phyloP scores from a whole-genome alignment of 2,888 invertebrate genomes.

The Ceraclea dissimilis region DNA sequence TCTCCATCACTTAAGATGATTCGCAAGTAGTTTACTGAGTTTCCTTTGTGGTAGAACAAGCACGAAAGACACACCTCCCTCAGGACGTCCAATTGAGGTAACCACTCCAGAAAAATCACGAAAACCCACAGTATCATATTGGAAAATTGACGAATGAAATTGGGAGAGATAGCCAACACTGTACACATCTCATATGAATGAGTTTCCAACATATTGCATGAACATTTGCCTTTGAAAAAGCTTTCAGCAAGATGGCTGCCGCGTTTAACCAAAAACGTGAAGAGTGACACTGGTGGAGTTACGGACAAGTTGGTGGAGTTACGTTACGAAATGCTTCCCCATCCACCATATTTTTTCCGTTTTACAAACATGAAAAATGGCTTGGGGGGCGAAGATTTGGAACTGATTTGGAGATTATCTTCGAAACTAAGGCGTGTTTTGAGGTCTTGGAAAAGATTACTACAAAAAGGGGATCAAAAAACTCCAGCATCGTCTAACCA shows the following conservation, averaged over 20 bases:
- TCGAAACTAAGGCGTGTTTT: background rate
- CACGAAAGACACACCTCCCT: background rate
- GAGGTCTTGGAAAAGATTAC: background rate
- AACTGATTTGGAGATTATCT: background rate
- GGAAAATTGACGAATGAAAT: background rate
- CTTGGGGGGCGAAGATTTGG: background rate
- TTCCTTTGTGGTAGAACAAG: background rate
- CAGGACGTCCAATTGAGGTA: conserved; percentile 2
- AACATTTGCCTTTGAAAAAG: background rate
- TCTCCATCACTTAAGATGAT: background rate
- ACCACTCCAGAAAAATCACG: background rate
- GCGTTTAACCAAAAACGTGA: background rate
- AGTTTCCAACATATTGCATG: background rate
- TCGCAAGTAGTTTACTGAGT: background rate
- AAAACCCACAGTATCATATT: background rate
- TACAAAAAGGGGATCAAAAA: no score
- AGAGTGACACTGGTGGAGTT: background rate
- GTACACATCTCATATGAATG: background rate
- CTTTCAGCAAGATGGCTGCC: background rate
- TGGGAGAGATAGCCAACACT: background rate
- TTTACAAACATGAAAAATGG: background rate
- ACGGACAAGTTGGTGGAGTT: background rate
- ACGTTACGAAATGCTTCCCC: background rate
- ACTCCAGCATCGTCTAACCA: no score
- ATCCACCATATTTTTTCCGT: background rate